A percentile compares a stretch with the other conserved stretches of the same genome.
These are phyloP conservation scores for Microctenopoma steveboyesi DNA, from an alignment of 2,797 vertebrate genomes.

Conservation along the genomic window DNA sequence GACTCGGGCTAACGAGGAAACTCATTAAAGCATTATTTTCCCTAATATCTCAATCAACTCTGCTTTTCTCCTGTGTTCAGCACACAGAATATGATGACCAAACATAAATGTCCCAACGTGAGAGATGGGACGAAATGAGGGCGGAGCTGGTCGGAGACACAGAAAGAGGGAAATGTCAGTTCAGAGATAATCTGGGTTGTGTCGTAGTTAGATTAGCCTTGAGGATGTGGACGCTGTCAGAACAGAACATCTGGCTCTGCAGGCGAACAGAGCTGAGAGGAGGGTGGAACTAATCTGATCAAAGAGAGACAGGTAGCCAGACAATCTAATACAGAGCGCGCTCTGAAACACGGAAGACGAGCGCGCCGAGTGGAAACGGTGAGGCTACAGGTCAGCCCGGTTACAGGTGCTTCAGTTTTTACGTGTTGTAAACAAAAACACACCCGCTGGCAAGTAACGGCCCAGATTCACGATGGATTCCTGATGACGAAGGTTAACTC, in stretches of 20 bases:
- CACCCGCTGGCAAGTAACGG: not conserved
- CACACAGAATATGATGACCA: not conserved
- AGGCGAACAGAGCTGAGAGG: slow-evolving; percentile 31
- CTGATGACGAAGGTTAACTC: no score
- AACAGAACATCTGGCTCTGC: slow-evolving; percentile 54
- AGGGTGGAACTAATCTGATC: slow-evolving; percentile 51
- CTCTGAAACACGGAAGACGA: not conserved
- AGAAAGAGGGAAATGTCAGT: not conserved
- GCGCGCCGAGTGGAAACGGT: not conserved
- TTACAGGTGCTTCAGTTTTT: not conserved
- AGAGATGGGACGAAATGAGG: slow-evolving; percentile 14
- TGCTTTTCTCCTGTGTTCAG: not conserved
- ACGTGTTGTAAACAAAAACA: not conserved
- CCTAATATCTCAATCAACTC: slow-evolving; percentile 11
- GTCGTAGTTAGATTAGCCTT: slow-evolving; percentile 22
- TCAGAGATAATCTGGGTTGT: not conserved
- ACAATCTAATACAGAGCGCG: not conserved
- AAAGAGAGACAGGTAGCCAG: slow-evolving; percentile 41
- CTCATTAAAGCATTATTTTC: slow-evolving; percentile 34
- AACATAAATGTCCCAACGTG: not conserved
- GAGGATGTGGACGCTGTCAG: slow-evolving; percentile 5
- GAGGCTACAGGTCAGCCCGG: not conserved
- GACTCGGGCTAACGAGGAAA: slow-evolving; percentile 58
- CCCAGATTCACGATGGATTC: not conserved
- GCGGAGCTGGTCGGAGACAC: slow-evolving; percentile 4